Conservation (phyloP, 1,140 invertebrate species). For the Drosophila mayri region DNA sequence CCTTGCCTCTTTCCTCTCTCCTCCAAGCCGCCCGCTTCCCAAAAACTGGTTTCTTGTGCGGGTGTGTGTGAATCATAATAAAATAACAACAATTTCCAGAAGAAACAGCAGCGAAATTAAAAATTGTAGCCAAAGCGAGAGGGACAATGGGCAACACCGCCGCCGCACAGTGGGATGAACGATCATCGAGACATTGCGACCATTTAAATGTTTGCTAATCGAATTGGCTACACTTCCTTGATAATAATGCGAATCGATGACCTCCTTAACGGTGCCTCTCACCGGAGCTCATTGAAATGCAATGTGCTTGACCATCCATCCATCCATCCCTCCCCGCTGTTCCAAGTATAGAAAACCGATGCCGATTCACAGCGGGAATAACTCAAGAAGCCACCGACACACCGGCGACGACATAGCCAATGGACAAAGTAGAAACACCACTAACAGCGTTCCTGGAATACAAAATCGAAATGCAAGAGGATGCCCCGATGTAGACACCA, state of each 20-base stretch:
- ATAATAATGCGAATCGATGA: constrained; percentile 33
- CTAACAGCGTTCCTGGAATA: constrained; percentile 35
- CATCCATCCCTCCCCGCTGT: not conserved
- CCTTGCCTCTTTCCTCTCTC: not conserved
- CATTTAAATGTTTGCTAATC: constrained; percentile 31
- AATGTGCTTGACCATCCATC: constrained; percentile 19
- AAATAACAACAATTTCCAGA: constrained; percentile 38
- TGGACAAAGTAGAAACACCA: constrained; percentile 8
- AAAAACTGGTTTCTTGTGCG: constrained; percentile 50
- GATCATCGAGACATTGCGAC: not conserved
- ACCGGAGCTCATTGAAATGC: constrained; percentile 41
- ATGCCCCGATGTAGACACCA: constrained; percentile 7
- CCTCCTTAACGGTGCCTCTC: constrained; percentile 35
- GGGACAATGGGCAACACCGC: constrained; percentile 13
- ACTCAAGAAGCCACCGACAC: constrained; percentile 21
- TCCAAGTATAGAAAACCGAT: constrained; percentile 52
- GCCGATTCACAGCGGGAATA: constrained; percentile 37
- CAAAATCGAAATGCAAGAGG: constrained; percentile 40
- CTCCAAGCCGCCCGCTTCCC: not conserved
- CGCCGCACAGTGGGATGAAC: constrained; percentile 45
- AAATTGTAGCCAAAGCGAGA: constrained; percentile 66
- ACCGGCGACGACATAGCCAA: not conserved
- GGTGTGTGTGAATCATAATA: constrained; percentile 77
- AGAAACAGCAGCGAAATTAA: constrained; percentile 73
- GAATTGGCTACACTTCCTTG: constrained; percentile 29